phyloP scores from a whole-genome alignment of 1,140 invertebrate species.

The Drosophila subobscura region DNA sequence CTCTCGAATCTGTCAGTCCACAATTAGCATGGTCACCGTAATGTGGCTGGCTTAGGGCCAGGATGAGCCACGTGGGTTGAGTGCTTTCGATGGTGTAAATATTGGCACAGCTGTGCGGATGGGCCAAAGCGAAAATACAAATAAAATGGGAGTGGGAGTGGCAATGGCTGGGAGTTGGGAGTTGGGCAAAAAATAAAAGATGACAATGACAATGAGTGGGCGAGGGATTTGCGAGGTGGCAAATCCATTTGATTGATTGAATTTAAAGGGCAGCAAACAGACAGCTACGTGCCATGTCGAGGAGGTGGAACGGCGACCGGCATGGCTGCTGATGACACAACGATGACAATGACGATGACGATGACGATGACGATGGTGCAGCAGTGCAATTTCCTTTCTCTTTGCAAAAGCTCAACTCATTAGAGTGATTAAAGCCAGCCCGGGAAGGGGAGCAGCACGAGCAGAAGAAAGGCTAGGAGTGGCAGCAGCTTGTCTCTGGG shows the following conservation, averaged over 20 bases:
- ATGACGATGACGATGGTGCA: slow-evolving; percentile 31
- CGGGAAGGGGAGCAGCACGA: too few species aligned
- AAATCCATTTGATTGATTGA: slow-evolving; percentile 77
- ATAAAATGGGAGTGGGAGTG: neutral
- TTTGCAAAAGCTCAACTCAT: slow-evolving; percentile 34
- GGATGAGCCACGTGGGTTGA: slow-evolving; percentile 25
- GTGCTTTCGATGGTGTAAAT: slow-evolving; percentile 41
- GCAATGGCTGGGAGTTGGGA: neutral
- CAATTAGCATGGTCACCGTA: slow-evolving; percentile 70
- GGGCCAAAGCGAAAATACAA: slow-evolving; percentile 5
- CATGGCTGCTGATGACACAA: slow-evolving; percentile 5
- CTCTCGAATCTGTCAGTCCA: slow-evolving; percentile 39
- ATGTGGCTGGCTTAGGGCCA: slow-evolving; percentile 30
- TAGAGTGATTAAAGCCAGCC: slow-evolving; percentile 38
- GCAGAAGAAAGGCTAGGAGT: neutral
- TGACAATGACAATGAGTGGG: slow-evolving; percentile 39
- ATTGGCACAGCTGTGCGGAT: slow-evolving; percentile 41
- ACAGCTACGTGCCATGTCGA: too few species aligned
- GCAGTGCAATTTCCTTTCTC: slow-evolving; percentile 29
- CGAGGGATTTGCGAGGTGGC: slow-evolving; percentile 1
- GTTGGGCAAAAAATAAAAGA: slow-evolving; percentile 25
- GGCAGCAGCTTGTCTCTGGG: slow-evolving; percentile 10
- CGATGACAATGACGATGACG: slow-evolving; percentile 15
- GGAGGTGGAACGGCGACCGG: slow-evolving; percentile 10
- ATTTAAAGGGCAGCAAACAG: slow-evolving; percentile 58